Base-by-base conservation (phyloP, 2,888 invertebrate species). In the Apeira syringaria region DNA sequence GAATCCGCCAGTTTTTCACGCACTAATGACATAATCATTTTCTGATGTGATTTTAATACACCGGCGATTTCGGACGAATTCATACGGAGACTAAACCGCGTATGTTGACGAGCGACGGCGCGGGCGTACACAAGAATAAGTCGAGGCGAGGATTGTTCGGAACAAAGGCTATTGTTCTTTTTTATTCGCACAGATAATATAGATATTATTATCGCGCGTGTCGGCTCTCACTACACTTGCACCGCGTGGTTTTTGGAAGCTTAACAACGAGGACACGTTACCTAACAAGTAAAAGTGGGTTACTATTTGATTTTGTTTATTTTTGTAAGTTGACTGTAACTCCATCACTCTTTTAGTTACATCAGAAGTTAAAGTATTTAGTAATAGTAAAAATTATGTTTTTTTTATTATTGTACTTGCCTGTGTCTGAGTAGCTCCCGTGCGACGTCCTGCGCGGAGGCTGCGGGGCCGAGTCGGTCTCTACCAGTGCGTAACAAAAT, bases 381-480 rank as follows among this genome's bases (percentile, higher is more conserved):
- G 26, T 13, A 27, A 4, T 10, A 45, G 30, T 39, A 20, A 32
- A 24, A 31, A 35, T 22, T 41, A 37, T 26, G 11, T 7, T 15
- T 9, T 17, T 8, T 29, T 29, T 25, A 33, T 49, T 35, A 18
- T 33, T 28, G 38, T 65, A 85, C 89, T 90, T 91, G 90, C 92
- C 92, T 91, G 91, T 82, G 59, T 89, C 90, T 68, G 90, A 90
- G 77, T 80, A 86, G 78, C 83, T 86, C 74, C 88, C 87, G 62
- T 87, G 82, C 58, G 89, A 80, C 38, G 90, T 83, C 74, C 92
- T 90, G 80, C 93, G 93, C 57, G 93, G 92, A 62, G 94, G 91
- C 68, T 92, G 92, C 63, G 93, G 93, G 62, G 92, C 91, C 60
- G 83, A 78, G 68, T 92, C 92, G 74, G 85, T 88, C 75, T 93